Evolutionary conservation across 1,140 invertebrate genomes (phyloP).

Genomic region (Oryctes rhinoceros): DNA sequence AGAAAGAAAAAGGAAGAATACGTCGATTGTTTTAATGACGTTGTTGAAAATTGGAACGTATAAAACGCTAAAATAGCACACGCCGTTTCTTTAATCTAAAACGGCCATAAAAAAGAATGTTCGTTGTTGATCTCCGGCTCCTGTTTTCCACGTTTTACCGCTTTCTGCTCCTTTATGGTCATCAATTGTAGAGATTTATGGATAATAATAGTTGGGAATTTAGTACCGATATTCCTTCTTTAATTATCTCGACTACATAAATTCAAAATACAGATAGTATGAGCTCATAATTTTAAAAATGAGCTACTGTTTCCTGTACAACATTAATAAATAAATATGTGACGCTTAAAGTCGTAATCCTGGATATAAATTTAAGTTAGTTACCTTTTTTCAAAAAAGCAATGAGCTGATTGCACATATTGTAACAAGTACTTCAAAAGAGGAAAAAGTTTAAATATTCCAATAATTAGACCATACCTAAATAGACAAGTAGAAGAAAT

Average conservation of each 20-base stretch:
- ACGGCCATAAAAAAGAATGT: slow-evolving; percentile 34
- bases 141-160: slow-evolving; percentile 28
- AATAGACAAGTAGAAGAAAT: no score
- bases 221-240: neutral
- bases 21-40: slow-evolving; percentile 27
- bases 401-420: no score
- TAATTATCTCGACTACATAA: slow-evolving; percentile 12
- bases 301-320: no score
- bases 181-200: slow-evolving; percentile 15
- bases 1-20: slow-evolving; percentile 24
- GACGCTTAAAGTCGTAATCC: no score
- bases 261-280: neutral
- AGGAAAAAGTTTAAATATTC: no score
- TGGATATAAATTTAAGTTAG: no score
- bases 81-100: slow-evolving; percentile 32
- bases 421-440: no score
- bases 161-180: slow-evolving; percentile 22
- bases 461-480: no score
- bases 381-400: no score
- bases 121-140: slow-evolving; percentile 9
- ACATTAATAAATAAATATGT: no score
- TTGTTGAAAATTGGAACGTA: slow-evolving; percentile 34
- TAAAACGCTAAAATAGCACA: slow-evolving; percentile 35
- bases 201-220: slow-evolving; percentile 3
- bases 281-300: no score